These are phyloP conservation scores for Eurystomus gularis DNA, from an alignment of 2,113 vertebrate species.

Conservation along the genomic window DNA sequence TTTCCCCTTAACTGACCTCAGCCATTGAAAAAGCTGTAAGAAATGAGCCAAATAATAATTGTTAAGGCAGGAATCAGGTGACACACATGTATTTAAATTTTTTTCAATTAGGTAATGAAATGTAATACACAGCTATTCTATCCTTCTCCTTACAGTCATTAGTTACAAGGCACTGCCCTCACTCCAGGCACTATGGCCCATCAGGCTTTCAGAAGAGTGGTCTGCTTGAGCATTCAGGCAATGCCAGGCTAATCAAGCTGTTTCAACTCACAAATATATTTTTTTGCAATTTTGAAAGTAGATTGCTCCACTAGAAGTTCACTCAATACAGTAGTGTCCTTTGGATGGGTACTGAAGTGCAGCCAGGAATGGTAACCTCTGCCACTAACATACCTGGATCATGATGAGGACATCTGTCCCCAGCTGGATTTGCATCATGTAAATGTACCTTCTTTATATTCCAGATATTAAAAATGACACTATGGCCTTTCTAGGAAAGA, in stretches of 20 bases:
- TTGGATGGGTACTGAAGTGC: not conserved
- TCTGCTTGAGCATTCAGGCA: not conserved
- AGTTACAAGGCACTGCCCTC: not conserved
- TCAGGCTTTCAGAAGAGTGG: not conserved
- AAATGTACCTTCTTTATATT: not conserved
- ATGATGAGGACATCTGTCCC: not conserved
- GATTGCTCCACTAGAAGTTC: not conserved
- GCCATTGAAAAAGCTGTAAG: not conserved
- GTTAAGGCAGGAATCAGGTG: not conserved
- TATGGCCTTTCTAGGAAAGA: not conserved
- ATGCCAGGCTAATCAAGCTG: not conserved
- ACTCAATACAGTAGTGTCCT: fast-evolving
- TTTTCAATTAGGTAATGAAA: not conserved
- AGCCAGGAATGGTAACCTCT: not conserved
- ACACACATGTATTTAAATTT: not conserved
- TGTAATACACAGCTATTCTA: not conserved
- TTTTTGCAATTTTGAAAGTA: not conserved
- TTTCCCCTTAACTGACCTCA: not conserved
- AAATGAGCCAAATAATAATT: not conserved
- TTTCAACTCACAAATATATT: not conserved
- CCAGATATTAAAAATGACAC: not conserved
- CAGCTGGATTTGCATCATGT: not conserved
- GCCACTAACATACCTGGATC: not conserved
- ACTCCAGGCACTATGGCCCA: not conserved
- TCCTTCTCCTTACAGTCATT: not conserved